A percentile compares a stretch with the other conserved stretches of the same genome.
Evolutionary conservation across 2,888 invertebrate species (phyloP).

Genomic region (Pterobdella sp.): DNA sequence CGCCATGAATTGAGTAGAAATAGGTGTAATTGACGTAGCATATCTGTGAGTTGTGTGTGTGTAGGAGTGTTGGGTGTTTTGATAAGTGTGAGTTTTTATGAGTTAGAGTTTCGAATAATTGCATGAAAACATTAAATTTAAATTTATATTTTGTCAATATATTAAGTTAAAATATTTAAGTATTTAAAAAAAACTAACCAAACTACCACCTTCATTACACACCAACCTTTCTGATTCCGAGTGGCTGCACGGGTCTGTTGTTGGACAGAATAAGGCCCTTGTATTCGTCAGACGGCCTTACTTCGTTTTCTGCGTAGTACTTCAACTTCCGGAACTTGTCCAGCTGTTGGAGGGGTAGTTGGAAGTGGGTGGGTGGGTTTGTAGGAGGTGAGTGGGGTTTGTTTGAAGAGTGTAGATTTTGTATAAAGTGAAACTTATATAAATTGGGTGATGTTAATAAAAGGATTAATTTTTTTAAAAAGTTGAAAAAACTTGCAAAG

Average conservation of each 20-base stretch:
- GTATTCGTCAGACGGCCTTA: conserved; percentile 29
- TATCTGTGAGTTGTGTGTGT: background rate
- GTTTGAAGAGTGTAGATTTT: too few species aligned
- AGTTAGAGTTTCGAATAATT: too few species aligned
- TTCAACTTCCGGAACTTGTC: conserved; percentile 28
- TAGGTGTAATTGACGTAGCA: conserved; percentile 19
- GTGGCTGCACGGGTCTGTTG: conserved; percentile 30
- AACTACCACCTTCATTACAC: background rate
- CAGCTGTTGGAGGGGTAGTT: conserved; percentile 17
- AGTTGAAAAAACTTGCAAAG: too few species aligned
- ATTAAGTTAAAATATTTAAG: too few species aligned
- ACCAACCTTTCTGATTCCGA: conserved; percentile 31
- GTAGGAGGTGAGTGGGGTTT: background rate
- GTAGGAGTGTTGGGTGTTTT: background rate
- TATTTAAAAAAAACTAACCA: too few species aligned
- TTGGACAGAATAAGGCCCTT: conserved; percentile 27
- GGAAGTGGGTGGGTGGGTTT: background rate
- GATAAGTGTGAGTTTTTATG: background rate
- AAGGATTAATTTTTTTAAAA: too few species aligned
- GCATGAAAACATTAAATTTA: too few species aligned
- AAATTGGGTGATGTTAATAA: too few species aligned
- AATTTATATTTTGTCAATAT: too few species aligned
- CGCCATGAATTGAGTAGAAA: conserved; percentile 18
- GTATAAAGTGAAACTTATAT: too few species aligned
- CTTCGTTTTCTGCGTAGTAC: conserved; percentile 32